Evolutionary conservation across 1,140 invertebrate genomes (phyloP), one percentile per base, ranked within the genome.

Genomic region (Metaphire vulgaris): DNA sequence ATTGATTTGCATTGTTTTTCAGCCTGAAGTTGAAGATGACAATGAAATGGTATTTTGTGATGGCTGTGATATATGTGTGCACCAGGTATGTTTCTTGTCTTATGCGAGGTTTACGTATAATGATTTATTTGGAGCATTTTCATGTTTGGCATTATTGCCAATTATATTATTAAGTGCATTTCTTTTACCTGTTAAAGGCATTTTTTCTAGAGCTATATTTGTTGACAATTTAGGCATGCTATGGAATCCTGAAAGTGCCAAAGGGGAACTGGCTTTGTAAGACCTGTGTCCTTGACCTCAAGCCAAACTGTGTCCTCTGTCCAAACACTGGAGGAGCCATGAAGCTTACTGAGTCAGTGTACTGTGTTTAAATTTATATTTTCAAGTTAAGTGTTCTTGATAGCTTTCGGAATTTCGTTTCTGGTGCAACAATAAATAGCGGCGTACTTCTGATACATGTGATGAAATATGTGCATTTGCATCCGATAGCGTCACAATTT

Each of bases 41-140:
- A 99, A 99, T 87, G 96, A 99, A 88, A 99, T 99, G 95, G 96
- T 99, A 69, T 99, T 99, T 87, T 99, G 97, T 88, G 97, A 99
- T 88, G 92, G 91, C 81, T 99, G 97, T 88, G 98, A 99, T 88
- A 97, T 99, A 82, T 98, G 96, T 87, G 96, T 99, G 79, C 97
- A 99, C 89, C 96, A 89, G 82, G 85, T 86, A 75, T 79, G 79
- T 71, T 15, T 65, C 68, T 16, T 30, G n/a, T 29, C 71, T 56
- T 41, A 67, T 67, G 26, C 15, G 66, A 1, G 26, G n/a, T n/a
- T 1, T 67, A 15, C 1, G 1, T 67, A 28, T 1, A 28, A 67
- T 67, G 1, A 67, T 1, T 67, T 28, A 28, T 1, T 1, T 67
- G 1, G 26, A 67, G n/a, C n/a, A n/a, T n/a, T n/a, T n/a, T n/a